Conservation (phyloP, 1,140 invertebrate genomes). For the Drosophila elegans region DNA sequence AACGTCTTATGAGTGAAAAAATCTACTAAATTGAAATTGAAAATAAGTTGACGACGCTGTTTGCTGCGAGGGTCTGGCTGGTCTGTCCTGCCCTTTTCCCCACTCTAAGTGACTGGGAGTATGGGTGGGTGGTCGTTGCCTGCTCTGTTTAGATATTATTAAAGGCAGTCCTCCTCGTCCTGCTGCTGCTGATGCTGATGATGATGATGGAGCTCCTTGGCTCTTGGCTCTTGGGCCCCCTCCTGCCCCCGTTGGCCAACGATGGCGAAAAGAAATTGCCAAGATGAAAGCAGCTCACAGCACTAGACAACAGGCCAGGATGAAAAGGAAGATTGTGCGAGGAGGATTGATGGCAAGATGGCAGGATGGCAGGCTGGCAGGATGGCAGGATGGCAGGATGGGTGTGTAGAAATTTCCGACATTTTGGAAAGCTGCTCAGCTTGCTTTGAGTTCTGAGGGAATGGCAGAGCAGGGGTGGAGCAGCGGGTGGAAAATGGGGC, state of each 20-base stretch:
- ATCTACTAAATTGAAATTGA: constrained; percentile 83
- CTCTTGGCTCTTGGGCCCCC: background rate
- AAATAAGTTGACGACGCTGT: constrained; percentile 81
- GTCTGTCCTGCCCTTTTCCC: background rate
- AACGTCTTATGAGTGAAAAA: constrained; percentile 76
- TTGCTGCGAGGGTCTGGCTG: constrained; percentile 38
- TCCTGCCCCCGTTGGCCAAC: background rate
- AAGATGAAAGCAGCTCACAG: constrained; percentile 69
- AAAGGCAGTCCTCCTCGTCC: constrained; percentile 56
- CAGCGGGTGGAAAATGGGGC: constrained; percentile 9
- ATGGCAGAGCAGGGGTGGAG: constrained; percentile 16
- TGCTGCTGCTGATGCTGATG: background rate
- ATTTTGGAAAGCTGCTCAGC: constrained; percentile 77
- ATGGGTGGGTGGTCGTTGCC: background rate
- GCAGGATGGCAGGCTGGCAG: too few relatives aligned
- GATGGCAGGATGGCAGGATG: background rate
- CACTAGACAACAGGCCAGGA: constrained; percentile 55
- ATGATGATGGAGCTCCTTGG: constrained; percentile 8
- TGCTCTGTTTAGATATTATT: constrained; percentile 70
- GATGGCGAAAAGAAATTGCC: constrained; percentile 78
- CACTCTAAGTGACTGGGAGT: background rate
- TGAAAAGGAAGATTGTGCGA: background rate
- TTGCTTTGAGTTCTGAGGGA: constrained; percentile 72
- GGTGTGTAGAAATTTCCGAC: constrained; percentile 77
- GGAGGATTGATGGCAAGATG: background rate